Base-by-base conservation (phyloP, 1,140 invertebrate species). In the Venustaconcha ellipsiformis region DNA sequence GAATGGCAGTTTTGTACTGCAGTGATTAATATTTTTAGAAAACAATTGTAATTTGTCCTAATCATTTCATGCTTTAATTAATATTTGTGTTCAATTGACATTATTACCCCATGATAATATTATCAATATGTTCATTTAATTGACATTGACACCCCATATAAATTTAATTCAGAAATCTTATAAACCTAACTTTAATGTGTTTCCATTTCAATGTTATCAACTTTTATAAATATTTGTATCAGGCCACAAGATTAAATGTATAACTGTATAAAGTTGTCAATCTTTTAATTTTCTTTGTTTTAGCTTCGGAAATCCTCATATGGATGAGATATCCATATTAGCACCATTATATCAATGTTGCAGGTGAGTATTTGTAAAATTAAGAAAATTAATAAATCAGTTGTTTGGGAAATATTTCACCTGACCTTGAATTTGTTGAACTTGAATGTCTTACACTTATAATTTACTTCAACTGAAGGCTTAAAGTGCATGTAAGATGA, bases 301-400 rank as follows among this genome's bases (percentile, higher is more conserved):
- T 82, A 92, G 95, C 69, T 93, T 97, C 86, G 96, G 96, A 15
- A 96, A 97, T 91, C 95, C 95, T 5, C 90, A 93, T 83, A 89
- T 93, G 60, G 95, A 97, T 92, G 94, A 96, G 88, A 88, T 94
- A 59, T 95, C 96, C 84, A 97, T 97, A 81, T 90, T 97, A 78
- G 95, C 96, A 20, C 96, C 96, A 64, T 90, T 97, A 0, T 96
- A 95, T 89, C 96, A 97, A 83, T 97, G 96, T 88, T 97, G 96
- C 89, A 92, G 94, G 96, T 88, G 82, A 83, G 37, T 37, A 2
- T 23, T 23, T 23, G 23, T 23, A 1, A 23, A 23, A 64, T 90
- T 97, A 0, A 48, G 8, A 48, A 11, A 48, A 8, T 48, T 48
- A 48, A 6, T 48, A 11, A 6, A 48, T 48, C 6, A 48, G 11